Evolutionary conservation across 1,140 invertebrate species (phyloP).

Genomic region (Notospermus geniculatus): DNA sequence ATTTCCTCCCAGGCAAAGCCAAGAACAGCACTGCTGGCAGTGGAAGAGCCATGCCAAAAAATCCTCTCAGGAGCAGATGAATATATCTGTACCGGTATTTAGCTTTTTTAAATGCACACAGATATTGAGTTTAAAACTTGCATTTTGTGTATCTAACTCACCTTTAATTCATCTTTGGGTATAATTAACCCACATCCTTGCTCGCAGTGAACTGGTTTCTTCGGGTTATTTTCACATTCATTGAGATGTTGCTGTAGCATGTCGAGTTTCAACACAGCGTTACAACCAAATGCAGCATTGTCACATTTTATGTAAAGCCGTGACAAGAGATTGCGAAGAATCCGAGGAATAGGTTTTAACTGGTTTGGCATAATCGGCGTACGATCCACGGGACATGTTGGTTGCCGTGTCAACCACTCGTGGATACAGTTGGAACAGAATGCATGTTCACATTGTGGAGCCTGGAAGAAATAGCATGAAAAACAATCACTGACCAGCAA

Average conservation of each 20-base stretch:
- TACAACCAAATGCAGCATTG: constrained; percentile 84
- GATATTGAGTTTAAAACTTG: too few relatives aligned
- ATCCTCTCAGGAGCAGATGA: too few relatives aligned
- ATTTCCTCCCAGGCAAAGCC: too few relatives aligned
- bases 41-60: too few relatives aligned
- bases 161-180: constrained; percentile 89
- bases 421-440: constrained; percentile 91
- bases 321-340: constrained; percentile 84
- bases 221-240: constrained; percentile 93
- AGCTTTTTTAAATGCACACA: too few relatives aligned
- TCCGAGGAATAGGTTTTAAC: constrained; percentile 84
- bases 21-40: too few relatives aligned
- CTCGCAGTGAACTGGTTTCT: constrained; percentile 87
- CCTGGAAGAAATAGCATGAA: constrained; percentile 73
- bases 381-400: constrained; percentile 90
- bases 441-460: constrained; percentile 91
- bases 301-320: constrained; percentile 87
- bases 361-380: constrained; percentile 82
- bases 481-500: too few relatives aligned
- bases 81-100: too few relatives aligned
- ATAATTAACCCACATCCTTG: constrained; percentile 89
- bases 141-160: too few relatives aligned
- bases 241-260: constrained; percentile 72
- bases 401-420: constrained; percentile 89
- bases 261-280: constrained; percentile 80